phyloP scores from a whole-genome alignment of 2,888 invertebrate species.

The Philopedon plagiatum region DNA sequence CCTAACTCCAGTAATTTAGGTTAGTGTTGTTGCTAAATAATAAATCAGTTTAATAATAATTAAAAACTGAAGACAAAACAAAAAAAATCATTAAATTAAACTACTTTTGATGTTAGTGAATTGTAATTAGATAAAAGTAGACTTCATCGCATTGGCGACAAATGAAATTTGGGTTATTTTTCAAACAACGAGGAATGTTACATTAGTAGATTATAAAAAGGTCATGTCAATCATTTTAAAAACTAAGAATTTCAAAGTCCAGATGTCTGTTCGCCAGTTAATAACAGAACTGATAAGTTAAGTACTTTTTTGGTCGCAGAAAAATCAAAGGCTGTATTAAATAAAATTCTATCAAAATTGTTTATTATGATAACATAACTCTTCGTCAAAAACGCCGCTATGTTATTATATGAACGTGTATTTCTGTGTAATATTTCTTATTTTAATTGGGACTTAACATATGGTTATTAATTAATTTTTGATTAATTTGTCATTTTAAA shows the following conservation, averaged over 20 bases:
- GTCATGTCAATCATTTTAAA: conserved; percentile 22
- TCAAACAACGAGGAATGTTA: too few relatives aligned
- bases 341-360: conserved; percentile 20
- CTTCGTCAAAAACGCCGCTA: conserved; percentile 16
- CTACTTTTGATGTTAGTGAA: too few relatives aligned
- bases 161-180: not conserved
- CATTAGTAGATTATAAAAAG: not conserved
- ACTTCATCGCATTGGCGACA: not conserved
- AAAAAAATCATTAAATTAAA: too few relatives aligned
- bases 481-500: not conserved
- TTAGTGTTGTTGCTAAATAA: too few relatives aligned
- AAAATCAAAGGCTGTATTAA: conserved; percentile 17
- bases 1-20: too few relatives aligned
- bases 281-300: conserved; percentile 22
- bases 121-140: too few relatives aligned
- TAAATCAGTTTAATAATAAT: too few relatives aligned
- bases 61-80: too few relatives aligned
- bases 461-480: conserved; percentile 16
- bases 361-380: conserved; percentile 6
- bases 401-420: not conserved
- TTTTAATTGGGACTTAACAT: conserved; percentile 5
- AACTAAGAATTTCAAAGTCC: conserved; percentile 10
- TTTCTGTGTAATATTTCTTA: not conserved
- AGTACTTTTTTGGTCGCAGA: conserved; percentile 23
- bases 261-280: not conserved